Conservation (phyloP, 2,113 vertebrate species). For the Tragelaphus buxtoni region DNA sequence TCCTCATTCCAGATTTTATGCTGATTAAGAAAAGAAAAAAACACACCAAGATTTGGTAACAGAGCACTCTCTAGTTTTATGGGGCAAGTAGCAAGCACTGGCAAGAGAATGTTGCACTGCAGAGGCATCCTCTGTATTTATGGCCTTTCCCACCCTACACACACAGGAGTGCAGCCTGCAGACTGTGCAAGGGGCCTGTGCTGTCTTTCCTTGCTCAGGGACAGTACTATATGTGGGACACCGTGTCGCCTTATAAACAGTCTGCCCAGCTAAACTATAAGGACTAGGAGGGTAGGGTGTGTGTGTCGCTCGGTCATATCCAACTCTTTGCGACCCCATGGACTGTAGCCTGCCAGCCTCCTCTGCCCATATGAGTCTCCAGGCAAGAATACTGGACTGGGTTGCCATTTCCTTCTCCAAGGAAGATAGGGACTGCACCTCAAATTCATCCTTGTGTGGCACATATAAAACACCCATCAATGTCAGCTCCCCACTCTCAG, state of each 20-base stretch:
- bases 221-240: too few relatives aligned
- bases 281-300: fast-evolving
- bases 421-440: fast-evolving
- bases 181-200: neutral
- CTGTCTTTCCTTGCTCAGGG: neutral
- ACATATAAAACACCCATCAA: neutral
- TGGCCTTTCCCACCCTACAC: neutral
- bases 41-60: neutral
- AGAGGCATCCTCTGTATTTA: neutral
- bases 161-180: neutral
- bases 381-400: neutral
- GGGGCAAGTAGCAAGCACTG: neutral
- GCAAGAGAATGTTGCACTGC: neutral
- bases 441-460: neutral
- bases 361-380: neutral
- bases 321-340: neutral
- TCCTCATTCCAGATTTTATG: neutral
- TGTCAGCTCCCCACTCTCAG: neutral
- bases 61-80: neutral
- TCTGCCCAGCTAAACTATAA: neutral
- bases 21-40: neutral
- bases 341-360: neutral
- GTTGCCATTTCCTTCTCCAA: neutral
- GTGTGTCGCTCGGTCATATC: neutral
- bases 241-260: neutral